Conservation (phyloP, 2,888 invertebrate genomes). For the Stenodema calcarata region DNA sequence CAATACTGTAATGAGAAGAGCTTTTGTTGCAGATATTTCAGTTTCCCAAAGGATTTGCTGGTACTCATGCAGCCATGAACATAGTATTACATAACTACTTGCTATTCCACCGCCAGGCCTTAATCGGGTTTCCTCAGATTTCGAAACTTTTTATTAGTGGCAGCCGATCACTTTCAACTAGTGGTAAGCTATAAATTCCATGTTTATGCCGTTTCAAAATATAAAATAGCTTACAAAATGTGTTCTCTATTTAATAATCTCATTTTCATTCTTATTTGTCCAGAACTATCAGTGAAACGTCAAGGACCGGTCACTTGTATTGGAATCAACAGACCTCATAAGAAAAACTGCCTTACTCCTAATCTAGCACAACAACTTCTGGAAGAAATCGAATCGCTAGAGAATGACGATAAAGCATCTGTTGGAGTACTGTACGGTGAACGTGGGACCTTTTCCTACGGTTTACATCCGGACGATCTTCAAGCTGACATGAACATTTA, state of each 20-base stretch:
- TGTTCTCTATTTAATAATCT: background rate
- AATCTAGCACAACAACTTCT: constrained; percentile 72
- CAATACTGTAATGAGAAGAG: no score
- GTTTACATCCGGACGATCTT: constrained; percentile 85
- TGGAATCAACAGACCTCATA: constrained; percentile 85
- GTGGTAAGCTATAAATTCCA: background rate
- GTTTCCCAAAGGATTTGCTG: no score
- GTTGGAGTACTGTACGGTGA: constrained; percentile 85
- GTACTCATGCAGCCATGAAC: background rate
- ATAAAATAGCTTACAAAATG: no score
- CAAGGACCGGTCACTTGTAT: constrained; percentile 62
- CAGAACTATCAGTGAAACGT: constrained; percentile 35
- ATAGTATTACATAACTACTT: background rate
- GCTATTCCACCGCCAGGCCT: background rate
- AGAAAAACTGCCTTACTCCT: constrained; percentile 82
- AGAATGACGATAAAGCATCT: constrained; percentile 72
- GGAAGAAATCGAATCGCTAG: constrained; percentile 78
- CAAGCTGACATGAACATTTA: constrained; percentile 58
- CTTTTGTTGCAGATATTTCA: no score
- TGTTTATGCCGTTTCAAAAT: background rate
- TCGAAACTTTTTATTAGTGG: background rate
- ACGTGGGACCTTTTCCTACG: constrained; percentile 94
- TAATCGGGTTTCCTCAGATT: background rate
- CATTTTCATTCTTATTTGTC: background rate
- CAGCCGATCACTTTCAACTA: background rate